phyloP scores from a whole-genome alignment of 1,140 invertebrate genomes.

The Tetranychus urticae region DNA sequence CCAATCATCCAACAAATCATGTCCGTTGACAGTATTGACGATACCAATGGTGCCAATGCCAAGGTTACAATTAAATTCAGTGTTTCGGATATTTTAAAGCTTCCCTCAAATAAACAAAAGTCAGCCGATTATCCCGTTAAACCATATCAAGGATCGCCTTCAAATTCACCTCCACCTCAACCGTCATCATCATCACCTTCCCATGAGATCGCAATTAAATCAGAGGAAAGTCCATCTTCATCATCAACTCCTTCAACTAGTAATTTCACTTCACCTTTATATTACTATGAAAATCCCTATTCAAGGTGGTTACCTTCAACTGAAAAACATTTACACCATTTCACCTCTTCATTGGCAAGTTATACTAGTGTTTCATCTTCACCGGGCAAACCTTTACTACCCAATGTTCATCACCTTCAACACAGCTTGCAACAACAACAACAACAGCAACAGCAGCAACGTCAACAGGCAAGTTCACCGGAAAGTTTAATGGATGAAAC shows the following conservation, averaged over 20 bases:
- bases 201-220: neutral
- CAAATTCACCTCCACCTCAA: neutral
- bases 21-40: neutral
- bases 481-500: too few species aligned
- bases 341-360: too few species aligned
- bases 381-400: too few species aligned
- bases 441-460: too few species aligned
- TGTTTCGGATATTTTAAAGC: conserved; percentile 1
- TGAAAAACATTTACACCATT: neutral
- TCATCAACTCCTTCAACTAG: neutral
- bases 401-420: too few species aligned
- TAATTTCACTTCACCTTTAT: neutral
- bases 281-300: neutral
- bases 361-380: too few species aligned
- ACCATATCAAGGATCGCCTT: neutral
- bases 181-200: neutral
- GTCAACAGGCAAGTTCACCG: too few species aligned
- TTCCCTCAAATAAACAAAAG: neutral
- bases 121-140: neutral
- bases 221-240: neutral
- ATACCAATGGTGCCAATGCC: neutral
- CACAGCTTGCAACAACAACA: too few species aligned
- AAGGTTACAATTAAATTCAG: conserved; percentile 1
- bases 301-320: neutral
- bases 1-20: too few species aligned